Evolutionary conservation across 1,140 invertebrate genomes (phyloP), one percentile per base, ranked within the genome.

Genomic region (Hylyphantes graminicola): DNA sequence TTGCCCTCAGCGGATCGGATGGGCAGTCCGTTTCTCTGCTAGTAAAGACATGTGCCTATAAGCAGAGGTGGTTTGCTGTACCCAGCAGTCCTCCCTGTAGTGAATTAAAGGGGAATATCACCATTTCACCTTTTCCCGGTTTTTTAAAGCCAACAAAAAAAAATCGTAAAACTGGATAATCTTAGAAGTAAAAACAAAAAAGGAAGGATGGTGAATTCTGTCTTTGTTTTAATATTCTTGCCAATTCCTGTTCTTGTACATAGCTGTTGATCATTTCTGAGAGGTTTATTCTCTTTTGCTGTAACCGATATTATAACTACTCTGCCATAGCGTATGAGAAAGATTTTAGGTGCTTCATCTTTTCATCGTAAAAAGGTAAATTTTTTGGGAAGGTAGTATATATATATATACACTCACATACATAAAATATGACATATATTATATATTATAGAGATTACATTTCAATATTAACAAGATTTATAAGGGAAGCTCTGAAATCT

Each of bases 251-350:
- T 85, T 85, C 76, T 64, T 85, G 83, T 85, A 85, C n/a, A 85
- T 85, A 85, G 83, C 83, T 85, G 83, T 85, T 85, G 82, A 77
- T 77, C 53, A 77, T 85, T 85, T 85, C 59, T 85, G 61, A 85
- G 72, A 85, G 73, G 74, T 85, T 85, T 85, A 85, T 85, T 85
- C 82, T 85, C 82, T 77, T 85, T 85, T 75, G 82, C 82, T 85
- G 72, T 85, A 76, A 85, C 74, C n/a, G 59, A 85, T 83, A 83
- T 68, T 77, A 83, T 19, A 70, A 82, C 61, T 82, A 85, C 73
- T 85, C 73, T 76, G 82, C 82, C 82, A 85, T 85, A 85, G 82
- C 48, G 74, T 85, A 77, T 48, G 82, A 85, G 82, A 85, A 85
- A 68, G 82, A 76, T 85, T 85, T 85, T 85, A 85, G 82, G 74